Evolutionary conservation across 2,888 invertebrate genomes (phyloP), one percentile per base, ranked within the genome.

Genomic region (Metacarcinus magister): DNA sequence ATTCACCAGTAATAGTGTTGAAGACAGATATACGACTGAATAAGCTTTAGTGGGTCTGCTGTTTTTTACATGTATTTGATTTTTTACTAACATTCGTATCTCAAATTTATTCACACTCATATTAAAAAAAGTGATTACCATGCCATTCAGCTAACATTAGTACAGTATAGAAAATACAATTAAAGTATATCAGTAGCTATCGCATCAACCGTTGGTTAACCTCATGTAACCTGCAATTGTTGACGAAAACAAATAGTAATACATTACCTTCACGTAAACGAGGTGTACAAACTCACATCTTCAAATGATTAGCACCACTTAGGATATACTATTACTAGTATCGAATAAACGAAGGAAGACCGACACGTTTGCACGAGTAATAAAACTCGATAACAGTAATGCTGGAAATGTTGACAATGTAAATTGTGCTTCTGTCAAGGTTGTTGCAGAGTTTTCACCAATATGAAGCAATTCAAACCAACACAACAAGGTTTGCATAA

Each of bases 401-500:
- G 75, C 28, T 75, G 75, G 75, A 75, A n/a, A 23, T 75, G 28
- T 8, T 7, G 28, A 5, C 23, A 28, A 23, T 75, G 75, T n/a
- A 23, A 75, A 8, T 0, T 5, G 75, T 75, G 75, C n/a, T 4
- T n/a, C 23, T 23, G 23, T 75, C 75, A n/a, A 5, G 75, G 75
- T 1, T 28, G 75, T 7, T 75, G 75, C 75, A 23, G n/a, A 75
- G 75, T 75, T 75, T 75, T 75, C 19, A n/a, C 75, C 75, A 75
- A 75, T 75, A n/a, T 75, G 28, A 75, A 75, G 75, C 75, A 75
- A 75, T n/a, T 75, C 5, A 75, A n/a, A 75, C n/a, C 75, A 75
- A 28, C 28, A 75, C 75, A n/a, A 75, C 7, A 75, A 75, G 23
- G 75, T 75, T 75, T 75, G n/a, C 75, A 28, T n/a, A 23, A 75